Evolutionary conservation across 1,140 invertebrate species (phyloP).

Genomic region (Apocrypta bakeri): DNA sequence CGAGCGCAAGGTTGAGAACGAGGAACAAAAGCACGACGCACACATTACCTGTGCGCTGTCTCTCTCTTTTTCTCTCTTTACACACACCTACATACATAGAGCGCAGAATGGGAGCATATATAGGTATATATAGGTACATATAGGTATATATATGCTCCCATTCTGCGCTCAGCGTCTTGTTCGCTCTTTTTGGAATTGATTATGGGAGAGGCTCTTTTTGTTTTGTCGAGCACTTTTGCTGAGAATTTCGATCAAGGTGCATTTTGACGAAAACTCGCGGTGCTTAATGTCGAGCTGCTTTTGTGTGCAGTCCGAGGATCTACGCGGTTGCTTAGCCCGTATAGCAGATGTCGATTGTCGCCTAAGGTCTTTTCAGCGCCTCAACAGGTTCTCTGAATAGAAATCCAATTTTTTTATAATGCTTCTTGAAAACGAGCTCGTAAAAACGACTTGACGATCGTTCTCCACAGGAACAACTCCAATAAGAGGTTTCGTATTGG

Average conservation of each 20-base stretch:
- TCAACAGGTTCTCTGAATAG: too few relatives aligned
- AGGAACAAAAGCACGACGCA: constrained; percentile 37
- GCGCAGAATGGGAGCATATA: too few relatives aligned
- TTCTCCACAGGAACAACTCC: not conserved
- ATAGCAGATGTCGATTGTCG: too few relatives aligned
- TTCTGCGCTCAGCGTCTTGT: not conserved
- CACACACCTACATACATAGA: too few relatives aligned
- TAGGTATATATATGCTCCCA: not conserved
- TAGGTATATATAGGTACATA: too few relatives aligned
- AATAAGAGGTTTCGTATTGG: not conserved
- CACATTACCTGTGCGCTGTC: not conserved
- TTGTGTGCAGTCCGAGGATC: too few relatives aligned
- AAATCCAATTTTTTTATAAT: too few relatives aligned
- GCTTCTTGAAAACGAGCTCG: too few relatives aligned
- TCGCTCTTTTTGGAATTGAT: constrained; percentile 9
- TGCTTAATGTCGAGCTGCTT: not conserved
- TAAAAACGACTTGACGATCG: not conserved
- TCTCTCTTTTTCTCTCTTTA: not conserved
- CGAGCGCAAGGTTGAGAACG: not conserved
- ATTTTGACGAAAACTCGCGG: not conserved
- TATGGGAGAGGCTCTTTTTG: constrained; percentile 27
- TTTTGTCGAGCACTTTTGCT: constrained; percentile 40
- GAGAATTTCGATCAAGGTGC: constrained; percentile 35
- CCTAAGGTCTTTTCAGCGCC: too few relatives aligned
- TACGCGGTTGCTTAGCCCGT: too few relatives aligned